Evolutionary conservation across 2,113 vertebrate species (phyloP), one percentile per base, ranked within the genome.

Genomic region (Menura novaehollandiae): DNA sequence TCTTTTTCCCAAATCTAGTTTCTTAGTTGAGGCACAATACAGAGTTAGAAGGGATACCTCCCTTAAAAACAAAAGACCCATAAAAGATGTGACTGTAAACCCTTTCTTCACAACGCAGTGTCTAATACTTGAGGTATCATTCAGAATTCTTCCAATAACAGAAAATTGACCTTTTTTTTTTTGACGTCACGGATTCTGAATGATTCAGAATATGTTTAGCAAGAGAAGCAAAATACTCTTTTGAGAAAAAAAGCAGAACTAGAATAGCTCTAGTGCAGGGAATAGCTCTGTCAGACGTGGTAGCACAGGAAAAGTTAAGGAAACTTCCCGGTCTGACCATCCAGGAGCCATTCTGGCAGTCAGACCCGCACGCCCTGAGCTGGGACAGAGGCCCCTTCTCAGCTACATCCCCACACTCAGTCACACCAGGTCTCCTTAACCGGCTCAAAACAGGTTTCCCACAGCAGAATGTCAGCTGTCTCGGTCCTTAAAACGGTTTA

Each of bases 321-420:
- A 62, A 46, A 32, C 33, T 15, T 69, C 47, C 46, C 30, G 27
- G 11, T 26, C 24, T 62, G 41, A 47, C 17, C 24, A 83, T 9
- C 30, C 11, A 53, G 46, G 20, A 68, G 7, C 30, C 15, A 16
- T 26, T 41, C 47, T 28, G 32, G 47, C n/a, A 89, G 55, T 23
- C 24, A n/a, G 52, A 35, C 2, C 6, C 15, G 7, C 28, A n/a
- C 9, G 4, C 20, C 18, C 15, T 16, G 11, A 35, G 30, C 14
- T 55, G 24, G 26, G 21, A 55, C 11, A 0, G 2, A 49, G 17
- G 8, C 2, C 10, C 19, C 24, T 30, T 30, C 0, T 0, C 53
- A 47, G 9, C 11, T 68, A 18, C 69, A 46, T 3, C 9, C 28
- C 6, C 6, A 22, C 30, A 27, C n/a, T 76, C 33, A 46, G 16